phyloP scores from a whole-genome alignment of 2,888 invertebrate genomes.

The Eubasilissa splendida region DNA sequence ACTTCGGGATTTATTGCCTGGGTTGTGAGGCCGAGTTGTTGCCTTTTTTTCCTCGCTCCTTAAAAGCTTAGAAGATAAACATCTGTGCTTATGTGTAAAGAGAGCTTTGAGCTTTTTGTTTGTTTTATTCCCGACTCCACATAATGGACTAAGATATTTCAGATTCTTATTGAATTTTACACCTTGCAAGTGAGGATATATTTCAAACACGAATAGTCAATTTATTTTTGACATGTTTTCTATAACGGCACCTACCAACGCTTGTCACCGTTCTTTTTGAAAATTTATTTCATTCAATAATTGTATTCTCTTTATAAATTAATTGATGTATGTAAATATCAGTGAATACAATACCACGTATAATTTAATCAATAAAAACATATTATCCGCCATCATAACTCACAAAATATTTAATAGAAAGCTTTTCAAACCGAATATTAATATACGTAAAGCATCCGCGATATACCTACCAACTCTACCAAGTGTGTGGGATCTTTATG shows the following conservation, averaged over 20 bases:
- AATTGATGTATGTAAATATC: not conserved
- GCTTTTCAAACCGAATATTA: not conserved
- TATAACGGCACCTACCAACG: not conserved
- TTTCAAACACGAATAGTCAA: too few relatives aligned
- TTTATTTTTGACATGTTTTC: too few relatives aligned
- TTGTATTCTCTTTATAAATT: not conserved
- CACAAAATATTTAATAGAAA: not conserved
- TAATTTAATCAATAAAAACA: not conserved
- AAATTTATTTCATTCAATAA: not conserved
- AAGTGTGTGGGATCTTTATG: not conserved
- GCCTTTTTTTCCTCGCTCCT: constrained; percentile 33
- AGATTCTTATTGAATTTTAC: not conserved
- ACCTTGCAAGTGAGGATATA: too few relatives aligned
- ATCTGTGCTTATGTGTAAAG: constrained; percentile 46
- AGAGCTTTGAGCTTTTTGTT: constrained; percentile 26
- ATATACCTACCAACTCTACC: not conserved
- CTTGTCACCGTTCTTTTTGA: not conserved
- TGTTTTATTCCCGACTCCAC: constrained; percentile 22
- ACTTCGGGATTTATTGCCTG: constrained; percentile 55
- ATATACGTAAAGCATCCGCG: not conserved
- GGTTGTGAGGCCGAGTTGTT: constrained; percentile 41
- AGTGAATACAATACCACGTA: not conserved
- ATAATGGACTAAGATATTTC: constrained; percentile 21
- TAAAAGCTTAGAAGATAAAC: constrained; percentile 52
- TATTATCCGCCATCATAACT: not conserved